These are phyloP conservation scores for Eudasyphora cyanicolor DNA, from an alignment of 2,888 invertebrate species.

Conservation along the genomic window DNA sequence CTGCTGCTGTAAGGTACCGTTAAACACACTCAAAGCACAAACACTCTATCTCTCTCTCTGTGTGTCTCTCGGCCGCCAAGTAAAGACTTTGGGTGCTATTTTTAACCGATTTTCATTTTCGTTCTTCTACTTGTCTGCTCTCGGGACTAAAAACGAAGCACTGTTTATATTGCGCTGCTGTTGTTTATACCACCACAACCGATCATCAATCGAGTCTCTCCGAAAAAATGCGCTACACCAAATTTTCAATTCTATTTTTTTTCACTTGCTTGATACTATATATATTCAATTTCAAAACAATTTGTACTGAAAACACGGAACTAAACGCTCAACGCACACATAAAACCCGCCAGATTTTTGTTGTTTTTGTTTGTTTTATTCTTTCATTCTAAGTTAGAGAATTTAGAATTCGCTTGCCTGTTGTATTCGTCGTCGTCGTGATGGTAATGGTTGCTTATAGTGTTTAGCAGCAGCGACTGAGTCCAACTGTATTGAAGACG, in stretches of 20 bases:
- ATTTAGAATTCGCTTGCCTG: neutral
- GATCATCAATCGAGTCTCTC: neutral
- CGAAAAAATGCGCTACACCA: neutral
- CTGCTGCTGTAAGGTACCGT: neutral
- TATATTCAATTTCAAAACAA: constrained; percentile 31
- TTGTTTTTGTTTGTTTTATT: neutral
- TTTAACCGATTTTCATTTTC: constrained; percentile 41
- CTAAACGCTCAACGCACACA: constrained; percentile 58
- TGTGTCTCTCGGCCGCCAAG: no score
- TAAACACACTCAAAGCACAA: constrained; percentile 43
- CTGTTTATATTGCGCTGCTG: constrained; percentile 32
- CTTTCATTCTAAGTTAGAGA: no score
- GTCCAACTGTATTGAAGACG: constrained; percentile 67
- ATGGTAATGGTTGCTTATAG: constrained; percentile 2
- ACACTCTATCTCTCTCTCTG: constrained; percentile 41
- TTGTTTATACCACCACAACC: constrained; percentile 49
- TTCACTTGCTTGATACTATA: neutral
- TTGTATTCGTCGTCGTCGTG: constrained; percentile 43
- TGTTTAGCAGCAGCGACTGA: constrained; percentile 45
- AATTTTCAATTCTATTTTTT: constrained; percentile 34
- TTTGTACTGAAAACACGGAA: constrained; percentile 67
- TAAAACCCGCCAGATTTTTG: constrained; percentile 39
- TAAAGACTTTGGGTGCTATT: constrained; percentile 51
- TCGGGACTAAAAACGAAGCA: constrained; percentile 41
- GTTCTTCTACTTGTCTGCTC: neutral